Percentiles rank a stretch among this genome's conserved stretches.
phyloP scores from a whole-genome alignment of 2,797 vertebrate species.

The Rhinogobio ventralis region DNA sequence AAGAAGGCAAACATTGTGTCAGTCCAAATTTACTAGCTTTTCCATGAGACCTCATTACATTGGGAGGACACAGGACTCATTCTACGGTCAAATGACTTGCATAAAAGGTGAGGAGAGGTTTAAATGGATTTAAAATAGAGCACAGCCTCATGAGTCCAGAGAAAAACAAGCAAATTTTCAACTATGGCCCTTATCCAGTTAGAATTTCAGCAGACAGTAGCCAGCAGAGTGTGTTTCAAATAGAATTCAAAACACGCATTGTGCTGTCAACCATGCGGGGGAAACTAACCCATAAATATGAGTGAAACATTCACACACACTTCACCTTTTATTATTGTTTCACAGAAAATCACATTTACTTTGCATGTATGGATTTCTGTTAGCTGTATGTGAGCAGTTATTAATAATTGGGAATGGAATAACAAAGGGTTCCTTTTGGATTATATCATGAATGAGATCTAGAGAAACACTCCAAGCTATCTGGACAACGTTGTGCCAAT shows the following conservation, averaged over 20 bases:
- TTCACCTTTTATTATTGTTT: background rate
- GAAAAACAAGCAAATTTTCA: constrained; percentile 21
- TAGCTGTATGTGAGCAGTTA: background rate
- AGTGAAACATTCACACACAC: constrained; percentile 4
- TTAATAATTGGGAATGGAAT: constrained; percentile 3
- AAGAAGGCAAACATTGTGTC: background rate
- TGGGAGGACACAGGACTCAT: background rate
- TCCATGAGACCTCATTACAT: background rate
- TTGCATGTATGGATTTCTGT: constrained; percentile 9
- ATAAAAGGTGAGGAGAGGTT: constrained; percentile 16
- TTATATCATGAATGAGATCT: background rate
- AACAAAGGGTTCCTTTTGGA: background rate
- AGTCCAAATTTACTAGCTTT: constrained; percentile 14
- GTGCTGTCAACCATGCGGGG: background rate
- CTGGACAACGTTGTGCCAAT: constrained; percentile 21
- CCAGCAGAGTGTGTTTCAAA: constrained; percentile 3
- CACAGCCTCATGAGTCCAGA: background rate
- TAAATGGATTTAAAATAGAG: constrained; percentile 3
- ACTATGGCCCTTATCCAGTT: constrained; percentile 5
- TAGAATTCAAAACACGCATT: constrained; percentile 12
- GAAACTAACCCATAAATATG: constrained; percentile 15
- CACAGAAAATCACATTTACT: constrained; percentile 8
- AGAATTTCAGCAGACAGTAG: background rate
- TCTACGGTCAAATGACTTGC: constrained; percentile 13
- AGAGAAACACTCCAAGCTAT: constrained; percentile 2